phyloP scores from a whole-genome alignment of 2,888 invertebrate species.

The Zygaena filipendulae region DNA sequence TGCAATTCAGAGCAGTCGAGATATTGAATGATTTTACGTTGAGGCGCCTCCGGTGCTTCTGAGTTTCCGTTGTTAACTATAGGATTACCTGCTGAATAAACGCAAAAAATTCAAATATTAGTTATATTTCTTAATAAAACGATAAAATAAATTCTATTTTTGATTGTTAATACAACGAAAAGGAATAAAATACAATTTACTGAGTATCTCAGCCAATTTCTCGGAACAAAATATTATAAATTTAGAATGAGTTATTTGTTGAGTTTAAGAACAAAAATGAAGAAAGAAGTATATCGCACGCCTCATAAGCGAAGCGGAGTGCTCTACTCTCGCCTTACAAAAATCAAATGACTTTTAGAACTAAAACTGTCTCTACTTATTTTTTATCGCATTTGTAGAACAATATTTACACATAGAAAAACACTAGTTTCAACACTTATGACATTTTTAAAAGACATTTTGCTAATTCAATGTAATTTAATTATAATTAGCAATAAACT shows the following conservation, averaged over 20 bases:
- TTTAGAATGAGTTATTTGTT: conserved; percentile 5
- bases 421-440: conserved; percentile 3
- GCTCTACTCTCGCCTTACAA: conserved; percentile 2
- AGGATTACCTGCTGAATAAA: too few species aligned
- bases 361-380: too few species aligned
- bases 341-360: conserved; percentile 1
- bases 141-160: conserved; percentile 4
- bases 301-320: conserved; percentile 1
- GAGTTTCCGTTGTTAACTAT: background rate
- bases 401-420: conserved; percentile 6
- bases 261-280: conserved; percentile 4
- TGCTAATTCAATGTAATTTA: conserved; percentile 7
- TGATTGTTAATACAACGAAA: conserved; percentile 6
- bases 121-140: conserved; percentile 7
- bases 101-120: conserved; percentile 6
- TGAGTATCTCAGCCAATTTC: too few species aligned
- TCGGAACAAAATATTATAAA: conserved; percentile 6
- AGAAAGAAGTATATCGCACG: too few species aligned
- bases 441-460: conserved; percentile 3
- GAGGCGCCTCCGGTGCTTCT: background rate
- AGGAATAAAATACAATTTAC: conserved; percentile 8
- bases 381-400: too few species aligned
- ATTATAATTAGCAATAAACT: conserved; percentile 6
- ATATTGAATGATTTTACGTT: conserved; percentile 2
- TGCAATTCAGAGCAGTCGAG: conserved; percentile 4